These are phyloP conservation scores for Macrotus californicus DNA, from an alignment of 2,113 vertebrate genomes.

Conservation along the genomic window DNA sequence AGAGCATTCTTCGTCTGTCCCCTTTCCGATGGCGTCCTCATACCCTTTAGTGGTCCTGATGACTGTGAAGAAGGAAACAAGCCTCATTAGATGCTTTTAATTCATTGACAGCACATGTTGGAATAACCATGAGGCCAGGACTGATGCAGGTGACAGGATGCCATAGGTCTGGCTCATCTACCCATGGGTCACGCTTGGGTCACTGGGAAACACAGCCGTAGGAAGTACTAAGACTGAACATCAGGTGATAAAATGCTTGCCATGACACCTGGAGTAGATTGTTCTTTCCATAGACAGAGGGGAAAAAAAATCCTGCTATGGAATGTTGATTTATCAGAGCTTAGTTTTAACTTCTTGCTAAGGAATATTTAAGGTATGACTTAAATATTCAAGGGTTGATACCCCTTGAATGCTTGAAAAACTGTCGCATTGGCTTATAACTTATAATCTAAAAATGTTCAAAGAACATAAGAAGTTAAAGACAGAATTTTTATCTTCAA, in stretches of 20 bases:
- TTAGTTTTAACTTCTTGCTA: slow-evolving; percentile 10
- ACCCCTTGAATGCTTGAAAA: not conserved
- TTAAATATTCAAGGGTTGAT: not conserved
- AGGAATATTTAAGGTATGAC: not conserved
- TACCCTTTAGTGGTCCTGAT: not conserved
- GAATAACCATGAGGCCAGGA: not conserved
- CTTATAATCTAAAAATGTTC: not conserved
- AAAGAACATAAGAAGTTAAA: not conserved
- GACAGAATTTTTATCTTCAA: not conserved
- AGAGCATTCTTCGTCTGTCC: not conserved
- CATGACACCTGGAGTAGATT: not conserved
- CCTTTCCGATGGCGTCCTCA: not conserved
- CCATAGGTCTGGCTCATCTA: not conserved
- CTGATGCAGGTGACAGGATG: not conserved
- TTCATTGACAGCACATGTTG: not conserved
- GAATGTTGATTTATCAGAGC: not conserved
- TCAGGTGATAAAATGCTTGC: not conserved
- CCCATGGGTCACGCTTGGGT: not conserved
- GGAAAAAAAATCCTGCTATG: not conserved
- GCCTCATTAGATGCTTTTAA: not conserved
- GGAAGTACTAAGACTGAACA: not conserved
- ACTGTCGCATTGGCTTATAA: not conserved
- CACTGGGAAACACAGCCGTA: not conserved
- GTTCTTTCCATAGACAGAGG: not conserved
- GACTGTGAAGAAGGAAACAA: not conserved